phyloP scores from a whole-genome alignment of 1,140 invertebrate genomes.

The Drosophila pectinifera region DNA sequence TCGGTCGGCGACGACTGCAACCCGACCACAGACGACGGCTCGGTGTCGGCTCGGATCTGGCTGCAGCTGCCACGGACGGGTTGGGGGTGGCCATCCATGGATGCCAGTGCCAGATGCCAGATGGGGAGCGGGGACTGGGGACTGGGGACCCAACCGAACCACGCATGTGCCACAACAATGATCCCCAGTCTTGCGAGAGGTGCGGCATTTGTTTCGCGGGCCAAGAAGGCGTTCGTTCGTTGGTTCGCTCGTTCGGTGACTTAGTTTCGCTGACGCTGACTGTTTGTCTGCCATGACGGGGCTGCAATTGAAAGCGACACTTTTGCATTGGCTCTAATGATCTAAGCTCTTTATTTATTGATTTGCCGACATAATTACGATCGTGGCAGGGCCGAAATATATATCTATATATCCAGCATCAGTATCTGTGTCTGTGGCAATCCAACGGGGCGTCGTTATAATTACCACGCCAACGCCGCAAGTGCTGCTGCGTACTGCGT shows the following conservation, averaged over 20 bases:
- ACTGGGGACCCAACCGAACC: conserved; percentile 26
- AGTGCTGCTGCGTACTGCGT: conserved; percentile 26
- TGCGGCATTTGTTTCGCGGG: conserved; percentile 50
- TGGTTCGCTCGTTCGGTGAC: conserved; percentile 37
- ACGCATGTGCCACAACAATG: conserved; percentile 68
- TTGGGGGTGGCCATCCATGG: conserved; percentile 20
- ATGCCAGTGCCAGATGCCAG: conserved; percentile 33
- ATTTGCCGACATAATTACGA: conserved; percentile 67
- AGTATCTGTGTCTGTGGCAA: conserved; percentile 53
- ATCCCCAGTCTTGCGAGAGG: conserved; percentile 38
- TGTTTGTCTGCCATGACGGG: conserved; percentile 46
- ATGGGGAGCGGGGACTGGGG: conserved; percentile 11
- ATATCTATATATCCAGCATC: conserved; percentile 76
- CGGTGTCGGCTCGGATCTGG: conserved; percentile 18
- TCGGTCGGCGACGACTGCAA: conserved; percentile 32
- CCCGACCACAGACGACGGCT: conserved; percentile 47
- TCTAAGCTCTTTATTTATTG: conserved; percentile 74
- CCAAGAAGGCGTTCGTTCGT: conserved; percentile 40
- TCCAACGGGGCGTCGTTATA: conserved; percentile 68
- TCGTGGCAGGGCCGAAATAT: conserved; percentile 30
- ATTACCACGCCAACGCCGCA: conserved; percentile 60
- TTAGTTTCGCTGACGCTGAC: conserved; percentile 55
- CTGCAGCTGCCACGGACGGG: conserved; percentile 47
- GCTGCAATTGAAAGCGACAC: conserved; percentile 70
- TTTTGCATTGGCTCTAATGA: conserved; percentile 62